Percentiles rank a stretch among this genome's conserved stretches.
Conservation (phyloP, 2,113 vertebrate genomes). For the Anarhynchus alexandrinus region DNA sequence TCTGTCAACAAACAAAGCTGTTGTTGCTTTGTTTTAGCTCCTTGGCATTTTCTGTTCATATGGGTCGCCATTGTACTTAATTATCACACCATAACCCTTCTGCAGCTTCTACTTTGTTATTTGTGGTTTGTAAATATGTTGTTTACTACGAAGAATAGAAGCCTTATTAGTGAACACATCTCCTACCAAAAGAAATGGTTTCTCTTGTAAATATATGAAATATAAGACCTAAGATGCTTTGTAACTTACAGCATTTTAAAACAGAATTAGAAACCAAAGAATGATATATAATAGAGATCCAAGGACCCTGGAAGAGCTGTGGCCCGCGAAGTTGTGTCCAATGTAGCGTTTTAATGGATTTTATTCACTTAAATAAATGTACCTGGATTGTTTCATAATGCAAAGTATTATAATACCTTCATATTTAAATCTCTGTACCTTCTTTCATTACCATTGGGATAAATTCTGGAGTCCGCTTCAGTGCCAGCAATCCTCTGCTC, state of each 20-base stretch:
- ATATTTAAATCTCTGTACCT: neutral
- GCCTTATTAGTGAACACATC: constrained; percentile 26
- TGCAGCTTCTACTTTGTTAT: constrained; percentile 79
- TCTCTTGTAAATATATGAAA: constrained; percentile 15
- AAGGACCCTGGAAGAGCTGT: neutral
- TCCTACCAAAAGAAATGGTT: constrained; percentile 36
- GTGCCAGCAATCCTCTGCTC: neutral
- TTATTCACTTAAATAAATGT: neutral
- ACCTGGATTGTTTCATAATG: neutral
- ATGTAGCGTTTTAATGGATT: neutral
- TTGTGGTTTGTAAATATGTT: constrained; percentile 75
- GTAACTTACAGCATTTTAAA: neutral
- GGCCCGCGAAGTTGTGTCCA: neutral
- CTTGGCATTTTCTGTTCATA: constrained; percentile 81
- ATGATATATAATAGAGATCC: neutral
- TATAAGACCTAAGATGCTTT: neutral
- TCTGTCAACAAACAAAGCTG: constrained; percentile 99
- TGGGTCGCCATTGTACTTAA: constrained; percentile 84
- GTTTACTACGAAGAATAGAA: constrained; percentile 59
- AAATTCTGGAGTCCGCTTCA: neutral
- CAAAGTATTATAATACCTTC: neutral
- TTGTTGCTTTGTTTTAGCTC: constrained; percentile 89
- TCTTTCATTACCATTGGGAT: neutral
- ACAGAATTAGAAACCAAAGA: neutral
- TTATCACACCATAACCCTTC: constrained; percentile 80